A percentile compares a stretch with the other conserved stretches of the same genome.
These are phyloP conservation scores for Galerucella calmariensis DNA, from an alignment of 2,888 invertebrate species.

Conservation along the genomic window DNA sequence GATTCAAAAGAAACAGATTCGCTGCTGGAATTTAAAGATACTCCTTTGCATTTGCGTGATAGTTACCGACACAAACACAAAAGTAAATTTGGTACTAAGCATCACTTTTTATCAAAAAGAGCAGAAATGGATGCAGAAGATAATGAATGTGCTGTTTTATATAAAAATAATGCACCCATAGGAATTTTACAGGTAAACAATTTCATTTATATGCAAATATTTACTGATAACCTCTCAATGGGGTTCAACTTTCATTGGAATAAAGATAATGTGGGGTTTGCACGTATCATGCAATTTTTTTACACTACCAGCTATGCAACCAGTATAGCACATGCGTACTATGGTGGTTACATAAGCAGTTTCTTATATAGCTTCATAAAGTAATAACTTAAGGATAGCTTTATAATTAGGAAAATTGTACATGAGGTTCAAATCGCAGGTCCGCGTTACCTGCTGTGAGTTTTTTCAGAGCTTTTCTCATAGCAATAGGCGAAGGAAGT, in stretches of 20 bases:
- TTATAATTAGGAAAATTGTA: too few relatives aligned
- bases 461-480: too few relatives aligned
- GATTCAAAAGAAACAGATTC: background rate
- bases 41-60: slow-evolving; percentile 43
- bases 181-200: slow-evolving; percentile 50
- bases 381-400: too few relatives aligned
- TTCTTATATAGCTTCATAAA: too few relatives aligned
- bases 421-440: too few relatives aligned
- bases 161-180: slow-evolving; percentile 52
- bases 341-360: background rate
- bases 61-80: slow-evolving; percentile 43
- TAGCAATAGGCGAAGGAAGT: too few relatives aligned
- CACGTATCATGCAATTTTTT: background rate
- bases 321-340: background rate
- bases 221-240: too few relatives aligned
- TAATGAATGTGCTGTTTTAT: slow-evolving; percentile 52
- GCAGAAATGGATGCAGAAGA: slow-evolving; percentile 25
- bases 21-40: slow-evolving; percentile 15
- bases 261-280: too few relatives aligned
- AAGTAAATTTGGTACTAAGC: slow-evolving; percentile 35
- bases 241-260: too few relatives aligned
- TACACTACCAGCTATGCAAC: background rate
- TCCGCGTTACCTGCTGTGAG: too few relatives aligned
- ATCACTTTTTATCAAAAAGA: slow-evolving; percentile 31
- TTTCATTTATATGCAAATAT: too few relatives aligned